Base-by-base conservation (phyloP, 1,140 invertebrate genomes). In the Drosophila bocki region DNA sequence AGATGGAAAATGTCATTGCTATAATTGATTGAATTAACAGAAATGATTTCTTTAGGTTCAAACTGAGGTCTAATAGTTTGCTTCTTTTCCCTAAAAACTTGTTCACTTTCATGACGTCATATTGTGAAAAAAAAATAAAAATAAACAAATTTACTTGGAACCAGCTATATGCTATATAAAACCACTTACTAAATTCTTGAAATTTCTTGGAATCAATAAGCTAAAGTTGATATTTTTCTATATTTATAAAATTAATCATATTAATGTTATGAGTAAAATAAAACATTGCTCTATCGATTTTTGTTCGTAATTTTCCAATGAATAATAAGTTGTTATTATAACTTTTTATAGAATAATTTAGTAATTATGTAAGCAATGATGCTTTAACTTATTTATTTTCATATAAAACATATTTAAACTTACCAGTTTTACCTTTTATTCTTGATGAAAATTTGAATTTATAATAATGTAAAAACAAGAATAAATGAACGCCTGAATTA, bases 41-140 rank as follows among this genome's bases (percentile, higher is more conserved):
- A 17, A 11, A n/a, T 33, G 2, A 6, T 44, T 33, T 12, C 3
- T 22, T 29, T 13, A 8, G 6, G 6, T 35, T 17, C 1, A 17
- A 53, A 17, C n/a, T 17, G 5, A 12, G 6, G 11, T 2, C 6
- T 13, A 19, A 37, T 11, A 37, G 39, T 32, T 32, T 6, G 11
- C 0, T 7, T 11, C 6, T 13, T 15, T 41, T 57, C n/a, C 17
- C 7, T 32, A 1, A 6, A 3, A 60, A 39, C 54, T 12, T 0
- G 33, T 42, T 60, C n/a, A 3, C 2, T 32, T 63, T 59, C 13
- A 51, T 51, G 26, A 32, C 48, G 48, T 51, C 48, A 51, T 15
- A 17, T 11, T 32, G 5, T 2, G 44, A 2, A 5, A 29, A 5
- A 29, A 1, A 50, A 29, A 26, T 11, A 11, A 45, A 39, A 39